Evolutionary conservation across 2,888 invertebrate genomes (phyloP).

Genomic region (Machimus rusticus): DNA sequence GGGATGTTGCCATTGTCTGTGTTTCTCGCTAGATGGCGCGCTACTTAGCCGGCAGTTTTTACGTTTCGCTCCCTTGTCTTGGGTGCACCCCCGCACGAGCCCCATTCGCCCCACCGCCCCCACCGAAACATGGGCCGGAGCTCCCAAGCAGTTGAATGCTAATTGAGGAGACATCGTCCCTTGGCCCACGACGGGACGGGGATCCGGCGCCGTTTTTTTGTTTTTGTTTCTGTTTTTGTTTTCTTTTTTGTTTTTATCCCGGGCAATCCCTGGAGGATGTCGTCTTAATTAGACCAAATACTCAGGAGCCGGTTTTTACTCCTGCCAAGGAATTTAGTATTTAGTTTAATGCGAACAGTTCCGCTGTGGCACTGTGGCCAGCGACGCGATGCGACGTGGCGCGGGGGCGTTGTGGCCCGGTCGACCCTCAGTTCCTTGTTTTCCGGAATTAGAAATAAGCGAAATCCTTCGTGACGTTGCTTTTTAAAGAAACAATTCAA

Average conservation of each 20-base stretch:
- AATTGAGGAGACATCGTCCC: slow-evolving; percentile 18
- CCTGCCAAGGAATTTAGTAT: not conserved
- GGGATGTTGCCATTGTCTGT: not conserved
- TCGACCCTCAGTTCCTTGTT: not conserved
- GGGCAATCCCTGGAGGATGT: slow-evolving; percentile 1
- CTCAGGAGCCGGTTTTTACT: slow-evolving; percentile 9
- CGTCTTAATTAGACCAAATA: slow-evolving; percentile 37
- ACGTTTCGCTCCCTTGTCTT: not conserved
- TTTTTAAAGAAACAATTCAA: not conserved
- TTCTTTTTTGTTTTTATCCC: not conserved
- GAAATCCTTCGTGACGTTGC: not conserved
- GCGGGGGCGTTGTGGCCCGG: not conserved
- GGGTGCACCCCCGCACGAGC: not conserved
- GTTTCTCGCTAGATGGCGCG: not conserved
- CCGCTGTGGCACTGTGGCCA: not conserved
- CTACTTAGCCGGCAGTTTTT: not conserved
- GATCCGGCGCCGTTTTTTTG: not conserved
- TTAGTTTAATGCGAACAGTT: not conserved
- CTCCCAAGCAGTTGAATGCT: slow-evolving; percentile 15
- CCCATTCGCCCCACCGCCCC: not conserved
- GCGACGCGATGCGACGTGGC: not conserved
- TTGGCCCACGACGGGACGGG: not conserved
- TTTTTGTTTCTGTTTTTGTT: not conserved
- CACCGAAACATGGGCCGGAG: not conserved
- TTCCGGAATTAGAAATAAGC: not conserved